Evolutionary conservation across 2,113 vertebrate species (phyloP).

Genomic region (human): GRCh38 chr21:28295501-28296000

Average conservation of each 20-base stretch:
- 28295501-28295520: neutral
- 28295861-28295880: neutral
- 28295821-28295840: neutral
- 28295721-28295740: neutral
- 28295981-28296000: neutral
- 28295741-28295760: neutral
- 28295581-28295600: neutral
- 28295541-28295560: neutral
- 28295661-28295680: neutral
- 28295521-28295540: neutral
- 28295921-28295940: neutral
- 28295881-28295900: neutral
- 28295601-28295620: neutral
- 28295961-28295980: neutral
- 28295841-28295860: neutral
- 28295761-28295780: neutral
- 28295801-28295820: neutral
- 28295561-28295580: neutral
- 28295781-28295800: neutral
- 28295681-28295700: neutral
- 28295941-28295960: neutral
- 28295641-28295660: neutral
- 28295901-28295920: neutral
- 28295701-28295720: neutral
- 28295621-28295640: neutral